Evolutionary conservation across 2,797 vertebrate genomes (phyloP), one percentile per base, ranked within the genome.

Genomic region (Pipistrellus nathusii): DNA sequence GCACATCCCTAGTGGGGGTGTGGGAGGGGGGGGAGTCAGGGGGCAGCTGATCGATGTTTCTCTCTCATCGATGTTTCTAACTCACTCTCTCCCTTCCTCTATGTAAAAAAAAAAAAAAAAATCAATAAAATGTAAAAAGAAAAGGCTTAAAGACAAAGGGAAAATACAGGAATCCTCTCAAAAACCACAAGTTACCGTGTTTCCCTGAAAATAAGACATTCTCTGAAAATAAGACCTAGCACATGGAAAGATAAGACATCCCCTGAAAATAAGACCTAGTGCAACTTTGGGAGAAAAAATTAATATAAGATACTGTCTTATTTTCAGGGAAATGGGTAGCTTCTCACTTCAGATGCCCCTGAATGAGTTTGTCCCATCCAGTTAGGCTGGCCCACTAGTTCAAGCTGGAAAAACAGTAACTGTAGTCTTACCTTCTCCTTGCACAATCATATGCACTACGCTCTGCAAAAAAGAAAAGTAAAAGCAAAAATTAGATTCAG

Each of bases 371-470:
- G 18, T 13, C 38, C 55, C n/a, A 6, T 68, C 21, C 32, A 69
- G 71, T 64, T 8, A 51, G 23, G 32, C 55, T 35, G 53, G n/a
- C 25, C 72, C 12, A 64, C 21, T 11, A n/a, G 20, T 27, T 78
- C 2, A 35, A 25, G 21, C 72, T 59, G 14, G 66, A n/a, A 89
- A 48, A 88, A 75, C 0, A 46, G 5, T 46, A 59, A 10, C 12
- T 68, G 13, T 1, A 30, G 14, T 35, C 96, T 97, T 97, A 97
- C 97, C 96, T 9, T 96, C 75, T 97, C 59, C n/a, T 95, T 90
- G 41, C 1, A 75, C 85, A 68, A 35, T 90, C 35, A 72, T 2
- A 21, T 48, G n/a, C 41, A 85, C 2, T 69, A 81, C 25, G 41
- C 30, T 18, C 64, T 90, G 59, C 66, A 77, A 88, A 94, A 93